Evolutionary conservation across 2,888 invertebrate genomes (phyloP).

Genomic region (Glomeris marginata): DNA sequence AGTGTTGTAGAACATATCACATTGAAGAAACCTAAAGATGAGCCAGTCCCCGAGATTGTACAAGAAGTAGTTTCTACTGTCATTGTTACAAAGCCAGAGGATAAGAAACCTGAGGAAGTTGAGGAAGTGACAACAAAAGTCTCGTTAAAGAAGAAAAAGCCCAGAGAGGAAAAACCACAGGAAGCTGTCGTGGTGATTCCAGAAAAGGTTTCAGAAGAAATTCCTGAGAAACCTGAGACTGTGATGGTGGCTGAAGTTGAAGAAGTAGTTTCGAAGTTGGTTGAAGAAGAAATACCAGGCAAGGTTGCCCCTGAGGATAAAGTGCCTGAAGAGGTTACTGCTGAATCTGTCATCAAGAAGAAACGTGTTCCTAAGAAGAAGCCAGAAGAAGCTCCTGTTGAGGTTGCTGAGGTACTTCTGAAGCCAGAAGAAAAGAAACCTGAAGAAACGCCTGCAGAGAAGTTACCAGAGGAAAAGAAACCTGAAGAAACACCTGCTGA

Average conservation of each 20-base stretch:
- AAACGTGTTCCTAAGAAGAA: slow-evolving; percentile 30
- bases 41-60: not conserved
- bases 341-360: slow-evolving; percentile 49
- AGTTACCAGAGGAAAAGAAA: slow-evolving; percentile 4
- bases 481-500: not conserved
- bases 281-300: slow-evolving; percentile 12
- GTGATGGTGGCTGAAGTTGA: too few relatives aligned
- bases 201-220: slow-evolving; percentile 1
- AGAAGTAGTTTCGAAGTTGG: too few relatives aligned
- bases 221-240: too few relatives aligned
- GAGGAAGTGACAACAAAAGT: slow-evolving; percentile 14
- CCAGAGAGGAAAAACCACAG: slow-evolving; percentile 9
- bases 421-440: slow-evolving; percentile 2
- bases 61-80: not conserved
- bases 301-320: slow-evolving; percentile 24
- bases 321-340: not conserved
- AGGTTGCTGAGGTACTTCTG: not conserved
- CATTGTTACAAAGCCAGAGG: not conserved
- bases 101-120: slow-evolving; percentile 7
- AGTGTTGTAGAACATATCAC: not conserved
- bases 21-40: not conserved
- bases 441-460: not conserved
- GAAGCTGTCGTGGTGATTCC: slow-evolving; percentile 1
- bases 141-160: slow-evolving; percentile 11
- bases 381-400: slow-evolving; percentile 5